Evolutionary conservation across 1,140 invertebrate species (phyloP).

Genomic region (Drosophila quadrilineata): DNA sequence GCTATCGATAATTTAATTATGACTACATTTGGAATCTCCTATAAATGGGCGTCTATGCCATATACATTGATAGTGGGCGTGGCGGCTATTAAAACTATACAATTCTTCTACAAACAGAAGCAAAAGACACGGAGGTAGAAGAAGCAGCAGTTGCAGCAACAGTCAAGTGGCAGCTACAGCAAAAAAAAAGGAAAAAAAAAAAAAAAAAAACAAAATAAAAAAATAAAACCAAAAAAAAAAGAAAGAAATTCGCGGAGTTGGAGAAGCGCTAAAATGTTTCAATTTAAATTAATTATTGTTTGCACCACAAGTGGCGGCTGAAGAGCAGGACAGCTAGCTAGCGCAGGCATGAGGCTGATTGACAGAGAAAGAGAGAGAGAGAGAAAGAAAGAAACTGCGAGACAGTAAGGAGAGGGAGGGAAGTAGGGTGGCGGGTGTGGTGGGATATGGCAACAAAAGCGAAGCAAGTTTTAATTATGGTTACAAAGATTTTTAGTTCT

Average conservation of each 20-base stretch:
- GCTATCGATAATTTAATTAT: not conserved
- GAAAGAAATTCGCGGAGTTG: not conserved
- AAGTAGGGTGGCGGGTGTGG: not conserved
- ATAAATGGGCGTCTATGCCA: not conserved
- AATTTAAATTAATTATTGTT: constrained; percentile 80
- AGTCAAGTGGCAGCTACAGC: not conserved
- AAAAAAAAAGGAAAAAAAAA: too few relatives aligned
- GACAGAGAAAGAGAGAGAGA: not conserved
- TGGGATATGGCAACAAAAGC: constrained; percentile 28
- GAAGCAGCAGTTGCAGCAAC: constrained; percentile 11
- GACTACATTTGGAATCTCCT: not conserved
- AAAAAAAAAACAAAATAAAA: not conserved
- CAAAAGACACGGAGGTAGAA: not conserved
- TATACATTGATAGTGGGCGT: constrained; percentile 11
- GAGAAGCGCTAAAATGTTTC: constrained; percentile 71
- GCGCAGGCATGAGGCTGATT: too few relatives aligned
- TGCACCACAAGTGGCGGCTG: constrained; percentile 65
- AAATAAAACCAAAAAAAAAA: not conserved
- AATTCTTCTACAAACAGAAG: too few relatives aligned
- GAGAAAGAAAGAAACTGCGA: not conserved
- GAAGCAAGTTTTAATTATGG: constrained; percentile 76
- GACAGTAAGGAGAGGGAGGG: not conserved
- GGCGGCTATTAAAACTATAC: constrained; percentile 39
- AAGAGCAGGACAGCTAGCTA: constrained; percentile 13
- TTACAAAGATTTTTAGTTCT: constrained; percentile 77